These are phyloP conservation scores for Dendrolimus kikuchii DNA, from an alignment of 1,140 invertebrate species.

Conservation along the genomic window DNA sequence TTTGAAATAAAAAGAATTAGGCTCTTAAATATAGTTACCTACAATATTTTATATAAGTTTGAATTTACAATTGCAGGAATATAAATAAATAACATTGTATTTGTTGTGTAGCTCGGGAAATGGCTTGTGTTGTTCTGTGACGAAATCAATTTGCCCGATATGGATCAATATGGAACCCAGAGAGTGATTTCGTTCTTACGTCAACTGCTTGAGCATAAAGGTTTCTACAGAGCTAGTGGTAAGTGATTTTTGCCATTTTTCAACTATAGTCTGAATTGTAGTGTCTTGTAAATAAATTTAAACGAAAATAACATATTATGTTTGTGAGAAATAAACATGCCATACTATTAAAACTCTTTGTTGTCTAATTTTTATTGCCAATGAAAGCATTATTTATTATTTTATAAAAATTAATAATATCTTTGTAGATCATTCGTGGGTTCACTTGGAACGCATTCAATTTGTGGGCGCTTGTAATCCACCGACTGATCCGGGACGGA, in stretches of 20 bases:
- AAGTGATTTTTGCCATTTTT: conserved; percentile 13
- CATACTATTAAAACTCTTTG: too few species aligned
- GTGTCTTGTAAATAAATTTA: neutral
- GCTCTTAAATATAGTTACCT: too few species aligned
- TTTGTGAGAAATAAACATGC: too few species aligned
- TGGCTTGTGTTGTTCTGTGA: conserved; percentile 99
- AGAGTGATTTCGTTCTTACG: conserved; percentile 98
- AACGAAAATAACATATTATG: too few species aligned
- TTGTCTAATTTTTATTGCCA: too few species aligned
- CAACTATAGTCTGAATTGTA: neutral
- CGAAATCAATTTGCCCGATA: conserved; percentile 99
- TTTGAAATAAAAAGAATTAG: too few species aligned
- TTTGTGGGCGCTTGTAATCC: conserved; percentile 99
- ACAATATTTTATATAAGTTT: too few species aligned
- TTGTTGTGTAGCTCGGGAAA: conserved; percentile 85
- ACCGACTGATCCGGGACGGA: conserved; percentile 98
- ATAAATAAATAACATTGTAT: neutral
- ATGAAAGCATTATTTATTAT: too few species aligned
- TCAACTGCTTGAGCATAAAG: conserved; percentile 96
- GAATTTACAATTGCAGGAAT: too few species aligned
- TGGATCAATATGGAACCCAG: conserved; percentile 99
- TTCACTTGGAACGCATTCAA: conserved; percentile 97
- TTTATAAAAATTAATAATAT: neutral
- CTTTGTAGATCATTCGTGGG: conserved; percentile 92
- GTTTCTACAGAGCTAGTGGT: conserved; percentile 88